A percentile compares a stretch with the other conserved stretches of the same genome.
phyloP scores from a whole-genome alignment of 2,797 vertebrate species.

The Microctenopoma stevenorrisi region DNA sequence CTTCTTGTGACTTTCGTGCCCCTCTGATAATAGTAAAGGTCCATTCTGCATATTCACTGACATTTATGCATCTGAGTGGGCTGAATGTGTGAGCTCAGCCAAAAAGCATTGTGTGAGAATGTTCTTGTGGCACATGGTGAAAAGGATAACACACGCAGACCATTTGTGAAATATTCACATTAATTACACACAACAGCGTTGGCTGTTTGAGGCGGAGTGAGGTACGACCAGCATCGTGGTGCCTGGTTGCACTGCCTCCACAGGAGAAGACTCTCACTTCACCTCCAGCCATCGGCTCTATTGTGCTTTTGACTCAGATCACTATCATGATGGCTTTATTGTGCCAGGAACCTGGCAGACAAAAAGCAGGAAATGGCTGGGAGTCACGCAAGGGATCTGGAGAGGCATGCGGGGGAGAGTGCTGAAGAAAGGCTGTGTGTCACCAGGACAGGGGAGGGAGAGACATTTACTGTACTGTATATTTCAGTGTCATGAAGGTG shows the following conservation, averaged over 20 bases:
- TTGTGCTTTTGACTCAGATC: constrained; percentile 82
- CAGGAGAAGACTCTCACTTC: constrained; percentile 69
- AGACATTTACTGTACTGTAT: constrained; percentile 49
- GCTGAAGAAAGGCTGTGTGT: constrained; percentile 55
- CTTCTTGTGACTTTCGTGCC: constrained; percentile 74
- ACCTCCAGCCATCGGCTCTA: constrained; percentile 72
- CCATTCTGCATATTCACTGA: constrained; percentile 67
- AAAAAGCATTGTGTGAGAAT: constrained; percentile 42
- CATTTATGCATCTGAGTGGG: constrained; percentile 67
- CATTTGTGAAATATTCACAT: constrained; percentile 45
- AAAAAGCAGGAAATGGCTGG: constrained; percentile 85
- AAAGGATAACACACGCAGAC: constrained; percentile 51
- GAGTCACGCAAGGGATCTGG: constrained; percentile 84
- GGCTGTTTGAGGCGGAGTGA: constrained; percentile 20
- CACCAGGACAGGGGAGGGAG: constrained; percentile 47
- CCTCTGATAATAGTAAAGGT: constrained; percentile 69
- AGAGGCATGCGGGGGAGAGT: constrained; percentile 71
- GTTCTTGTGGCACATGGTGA: constrained; percentile 43
- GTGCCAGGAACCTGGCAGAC: constrained; percentile 82
- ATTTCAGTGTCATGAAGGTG: constrained; percentile 15
- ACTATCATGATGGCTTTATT: constrained; percentile 81
- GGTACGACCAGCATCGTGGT: constrained; percentile 36
- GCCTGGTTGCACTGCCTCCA: constrained; percentile 63
- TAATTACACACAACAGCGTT: constrained; percentile 31
- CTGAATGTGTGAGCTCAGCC: constrained; percentile 18